Conservation (phyloP, 2,797 vertebrate species). For the Pangasius macronema region DNA sequence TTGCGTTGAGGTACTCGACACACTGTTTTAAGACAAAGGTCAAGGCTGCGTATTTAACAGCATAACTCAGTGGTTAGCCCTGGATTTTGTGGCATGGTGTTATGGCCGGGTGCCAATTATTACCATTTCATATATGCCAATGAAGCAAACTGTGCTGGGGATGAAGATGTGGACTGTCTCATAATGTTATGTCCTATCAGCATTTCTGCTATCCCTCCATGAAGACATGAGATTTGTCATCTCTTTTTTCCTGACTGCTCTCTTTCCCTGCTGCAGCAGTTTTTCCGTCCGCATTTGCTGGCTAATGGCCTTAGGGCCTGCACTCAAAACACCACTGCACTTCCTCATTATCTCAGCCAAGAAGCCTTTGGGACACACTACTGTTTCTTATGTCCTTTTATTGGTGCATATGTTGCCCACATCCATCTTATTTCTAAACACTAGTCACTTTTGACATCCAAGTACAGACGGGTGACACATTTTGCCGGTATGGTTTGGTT, state of each 20-base stretch:
- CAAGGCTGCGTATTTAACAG: slow-evolving; percentile 40
- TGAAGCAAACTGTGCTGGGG: background rate
- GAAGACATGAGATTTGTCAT: slow-evolving; percentile 75
- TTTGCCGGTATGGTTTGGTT: background rate
- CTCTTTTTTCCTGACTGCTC: slow-evolving; percentile 65
- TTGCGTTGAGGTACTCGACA: slow-evolving; percentile 32
- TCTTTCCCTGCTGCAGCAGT: slow-evolving; percentile 35
- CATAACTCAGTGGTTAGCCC: slow-evolving; percentile 9
- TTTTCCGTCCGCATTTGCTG: slow-evolving; percentile 42
- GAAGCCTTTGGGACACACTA: slow-evolving; percentile 32
- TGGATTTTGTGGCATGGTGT: background rate
- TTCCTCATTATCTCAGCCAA: slow-evolving; percentile 43
- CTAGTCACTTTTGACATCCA: background rate
- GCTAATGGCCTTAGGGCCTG: slow-evolving; percentile 50
- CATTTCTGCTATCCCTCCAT: slow-evolving; percentile 66
- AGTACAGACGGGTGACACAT: background rate
- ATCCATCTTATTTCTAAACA: slow-evolving; percentile 29
- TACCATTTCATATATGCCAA: background rate
- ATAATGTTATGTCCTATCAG: slow-evolving; percentile 64
- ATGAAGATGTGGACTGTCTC: slow-evolving; percentile 59
- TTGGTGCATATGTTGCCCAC: slow-evolving; percentile 17
- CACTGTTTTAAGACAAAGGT: slow-evolving; percentile 45
- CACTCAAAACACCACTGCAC: slow-evolving; percentile 44
- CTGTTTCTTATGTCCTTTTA: slow-evolving; percentile 14
- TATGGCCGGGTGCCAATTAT: background rate